phyloP scores from a whole-genome alignment of 1,140 invertebrate genomes.

The Epicauta chinensis region DNA sequence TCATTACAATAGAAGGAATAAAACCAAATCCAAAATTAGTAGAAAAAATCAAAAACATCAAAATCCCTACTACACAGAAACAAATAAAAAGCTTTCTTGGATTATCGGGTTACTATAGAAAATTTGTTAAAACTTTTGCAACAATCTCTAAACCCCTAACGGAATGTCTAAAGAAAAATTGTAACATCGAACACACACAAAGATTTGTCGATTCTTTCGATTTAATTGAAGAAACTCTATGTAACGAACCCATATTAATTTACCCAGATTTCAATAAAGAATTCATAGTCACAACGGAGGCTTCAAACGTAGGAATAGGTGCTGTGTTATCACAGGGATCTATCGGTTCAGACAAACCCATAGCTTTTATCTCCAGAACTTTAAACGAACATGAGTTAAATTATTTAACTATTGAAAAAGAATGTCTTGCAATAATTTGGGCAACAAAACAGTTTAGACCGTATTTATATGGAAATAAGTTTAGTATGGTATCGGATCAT shows the following conservation, averaged over 20 bases:
- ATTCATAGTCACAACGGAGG: slow-evolving; percentile 40
- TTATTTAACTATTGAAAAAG: slow-evolving; percentile 42
- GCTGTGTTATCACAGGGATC: slow-evolving; percentile 32
- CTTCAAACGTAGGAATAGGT: slow-evolving; percentile 36
- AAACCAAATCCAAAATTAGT: slow-evolving; percentile 21
- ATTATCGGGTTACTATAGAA: slow-evolving; percentile 15
- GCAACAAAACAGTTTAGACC: slow-evolving; percentile 40
- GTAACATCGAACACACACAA: slow-evolving; percentile 1
- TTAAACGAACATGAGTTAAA: slow-evolving; percentile 24
- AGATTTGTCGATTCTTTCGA: slow-evolving; percentile 18
- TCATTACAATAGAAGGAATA: slow-evolving; percentile 15
- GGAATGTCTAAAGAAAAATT: slow-evolving; percentile 22
- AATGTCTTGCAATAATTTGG: slow-evolving; percentile 49
- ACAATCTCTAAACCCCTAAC: slow-evolving; percentile 24
- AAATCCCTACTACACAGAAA: slow-evolving; percentile 17
- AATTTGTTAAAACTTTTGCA: slow-evolving; percentile 24
- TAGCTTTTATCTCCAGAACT: slow-evolving; percentile 30
- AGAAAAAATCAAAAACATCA: slow-evolving; percentile 18
- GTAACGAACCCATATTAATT: slow-evolving; percentile 39
- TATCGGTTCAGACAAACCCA: slow-evolving; percentile 27
- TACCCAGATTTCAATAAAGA: slow-evolving; percentile 36
- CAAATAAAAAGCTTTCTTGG: slow-evolving; percentile 10
- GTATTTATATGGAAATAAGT: slow-evolving; percentile 39
- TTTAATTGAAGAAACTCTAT: slow-evolving; percentile 38
- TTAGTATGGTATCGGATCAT: slow-evolving; percentile 44